Evolutionary conservation across 2,797 vertebrate species (phyloP).

Genomic region (Trematomus bernacchii): DNA sequence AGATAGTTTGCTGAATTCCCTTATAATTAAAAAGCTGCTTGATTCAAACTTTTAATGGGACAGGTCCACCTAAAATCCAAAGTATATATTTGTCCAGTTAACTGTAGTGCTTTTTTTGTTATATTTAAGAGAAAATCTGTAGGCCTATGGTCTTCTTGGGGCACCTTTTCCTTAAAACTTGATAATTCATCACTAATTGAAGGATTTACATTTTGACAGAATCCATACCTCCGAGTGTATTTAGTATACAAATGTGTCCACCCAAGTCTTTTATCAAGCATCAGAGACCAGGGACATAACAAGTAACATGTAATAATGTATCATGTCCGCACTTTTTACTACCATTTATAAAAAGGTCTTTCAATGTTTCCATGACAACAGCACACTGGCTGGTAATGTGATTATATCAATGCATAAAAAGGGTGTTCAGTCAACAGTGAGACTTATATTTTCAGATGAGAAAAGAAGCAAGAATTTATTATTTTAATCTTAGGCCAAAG

Average conservation of each 20-base stretch:
- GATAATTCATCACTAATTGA: slow-evolving; percentile 46
- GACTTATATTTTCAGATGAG: not conserved
- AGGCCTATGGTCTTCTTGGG: no score
- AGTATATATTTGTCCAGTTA: no score
- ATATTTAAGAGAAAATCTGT: no score
- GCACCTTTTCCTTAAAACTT: slow-evolving; percentile 3
- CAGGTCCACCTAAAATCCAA: no score
- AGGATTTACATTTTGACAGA: slow-evolving; percentile 13
- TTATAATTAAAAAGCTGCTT: slow-evolving; percentile 28
- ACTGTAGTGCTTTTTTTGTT: no score
- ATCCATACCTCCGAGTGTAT: not conserved
- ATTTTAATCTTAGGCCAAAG: not conserved
- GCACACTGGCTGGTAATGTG: slow-evolving; percentile 19
- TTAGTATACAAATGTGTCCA: not conserved
- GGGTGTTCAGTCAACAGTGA: slow-evolving; percentile 14
- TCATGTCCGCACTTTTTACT: slow-evolving; percentile 23
- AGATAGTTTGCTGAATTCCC: slow-evolving; percentile 32
- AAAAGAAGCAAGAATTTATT: not conserved
- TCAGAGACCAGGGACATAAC: slow-evolving; percentile 22
- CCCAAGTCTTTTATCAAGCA: not conserved
- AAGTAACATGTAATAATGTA: no score
- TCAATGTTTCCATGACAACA: slow-evolving; percentile 71
- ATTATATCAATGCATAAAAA: slow-evolving; percentile 14
- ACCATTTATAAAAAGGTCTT: slow-evolving; percentile 30
- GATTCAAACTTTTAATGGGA: slow-evolving; percentile 11